Base-by-base conservation (phyloP, 2,113 vertebrate species). In the Bujurquina vittata region DNA sequence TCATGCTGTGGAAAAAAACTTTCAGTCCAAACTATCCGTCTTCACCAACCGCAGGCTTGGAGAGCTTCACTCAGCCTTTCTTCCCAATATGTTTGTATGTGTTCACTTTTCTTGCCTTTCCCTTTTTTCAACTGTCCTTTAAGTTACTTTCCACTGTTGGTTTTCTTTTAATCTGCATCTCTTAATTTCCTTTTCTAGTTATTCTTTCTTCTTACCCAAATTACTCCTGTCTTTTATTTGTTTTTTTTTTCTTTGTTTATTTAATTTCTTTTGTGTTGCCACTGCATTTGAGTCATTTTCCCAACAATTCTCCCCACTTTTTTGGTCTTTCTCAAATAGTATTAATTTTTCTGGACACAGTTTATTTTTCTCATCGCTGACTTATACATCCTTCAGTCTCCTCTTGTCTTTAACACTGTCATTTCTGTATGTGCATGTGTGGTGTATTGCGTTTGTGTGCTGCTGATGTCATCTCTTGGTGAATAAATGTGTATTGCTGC, bases 1-100 rank as follows among this genome's bases (percentile, higher is more conserved):
- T 92, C 91, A 91, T 72, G 0, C 87, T 78, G 84, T 88, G 91
- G 87, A 91, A 93, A 92, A 79, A 9, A 52, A 65, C 83, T 84
- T 72, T n/a, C 60, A 81, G 23, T 85, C 73, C 72, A 83, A 89
- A 80, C 80, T 1, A 18, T 75, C 60, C 37, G 63, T 91, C 81
- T 84, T 79, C 54, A 78, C 58, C 84, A 79, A 74, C 87, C 87
- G 67, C 74, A 80, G 59, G 67, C 46, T 67, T 29, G 37, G 18
- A 79, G 76, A 77, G 77, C 81, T 73, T 23, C 55, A 35, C 63
- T 57, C 75, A 12, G 56, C 18, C 72, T 62, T 31, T 60, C 61
- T 31, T 80, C 26, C n/a, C 29, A 58, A 40, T 40, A 69, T 75
- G 37, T 29, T 61, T 60, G 59, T n/a, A 40, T 52, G 1, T 26